Base-by-base conservation (phyloP, 2,888 invertebrate genomes). In the Hypomecis punctinalis region DNA sequence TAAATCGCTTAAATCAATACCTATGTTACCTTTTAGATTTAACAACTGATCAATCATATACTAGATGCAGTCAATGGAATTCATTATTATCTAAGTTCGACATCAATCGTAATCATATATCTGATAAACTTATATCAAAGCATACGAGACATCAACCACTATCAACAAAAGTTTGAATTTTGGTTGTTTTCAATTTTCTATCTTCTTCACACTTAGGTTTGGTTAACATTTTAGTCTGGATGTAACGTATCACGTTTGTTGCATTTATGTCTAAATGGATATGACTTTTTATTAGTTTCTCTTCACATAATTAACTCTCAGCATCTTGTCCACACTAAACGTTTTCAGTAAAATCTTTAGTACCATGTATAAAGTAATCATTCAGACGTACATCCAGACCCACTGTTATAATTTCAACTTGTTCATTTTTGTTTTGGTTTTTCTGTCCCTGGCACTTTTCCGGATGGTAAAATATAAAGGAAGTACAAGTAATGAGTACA, bases 401-500 rank as follows among this genome's bases (percentile, higher is more conserved):
- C 72, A 72, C 74, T 72, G 69, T 76, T 73, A 76, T 80, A 72
- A 74, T 81, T 83, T 82, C 83, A 82, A 85, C 82, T 85, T 89
- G 81, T 88, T 89, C 80, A 88, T 88, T 87, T 88, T 80, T 82
- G 74, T 85, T 84, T 87, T 84, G 81, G 80, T 84, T 85, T 79
- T 86, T 90, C 85, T 90, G 83, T 85, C 88, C 90, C 89, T 90
- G 87, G 91, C 91, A 91, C 91, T 79, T 79, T 81, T 79, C 85
- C 73, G 91, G 89, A 89, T 81, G 84, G 81, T 83, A 82, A 79
- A 78, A 82, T 72, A 71, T 79, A 77, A 91, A 92, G 92, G 92
- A 92, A 92, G 92, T 92, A 92, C 92, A 92, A 92, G 92, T 92
- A 92, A 91, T 90, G 83, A 90, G 86, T 91, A 87, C 82, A 90